Evolutionary conservation across 2,797 vertebrate species (phyloP).

Genomic region (Silurus aristotelis): DNA sequence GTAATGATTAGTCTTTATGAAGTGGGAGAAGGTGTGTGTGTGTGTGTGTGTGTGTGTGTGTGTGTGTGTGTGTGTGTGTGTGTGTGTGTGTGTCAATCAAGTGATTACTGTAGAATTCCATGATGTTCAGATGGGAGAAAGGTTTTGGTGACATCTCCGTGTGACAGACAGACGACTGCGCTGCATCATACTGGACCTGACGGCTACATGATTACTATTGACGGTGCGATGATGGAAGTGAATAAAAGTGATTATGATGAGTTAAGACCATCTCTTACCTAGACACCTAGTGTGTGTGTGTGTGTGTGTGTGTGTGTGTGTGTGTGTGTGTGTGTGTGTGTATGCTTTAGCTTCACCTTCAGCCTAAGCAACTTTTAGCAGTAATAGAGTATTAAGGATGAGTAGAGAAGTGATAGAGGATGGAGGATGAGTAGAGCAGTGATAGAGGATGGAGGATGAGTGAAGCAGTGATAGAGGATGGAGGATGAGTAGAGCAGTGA

Average conservation of each 20-base stretch:
- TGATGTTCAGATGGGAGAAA: no score
- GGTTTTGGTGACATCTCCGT: not conserved
- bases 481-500: no score
- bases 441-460: no score
- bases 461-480: no score
- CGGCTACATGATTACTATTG: conserved; percentile 98
- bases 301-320: conserved; percentile 38
- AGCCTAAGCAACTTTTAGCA: not conserved
- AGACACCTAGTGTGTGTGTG: not conserved
- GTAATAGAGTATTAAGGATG: no score
- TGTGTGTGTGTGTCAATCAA: no score
- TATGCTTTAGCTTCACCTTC: not conserved
- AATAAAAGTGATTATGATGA: conserved; percentile 99
- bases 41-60: conserved; percentile 6
- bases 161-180: conserved; percentile 21
- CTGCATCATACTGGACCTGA: conserved; percentile 66
- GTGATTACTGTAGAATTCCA: no score
- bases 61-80: not conserved
- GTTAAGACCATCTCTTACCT: conserved; percentile 71
- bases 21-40: conserved; percentile 22
- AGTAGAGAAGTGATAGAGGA: no score
- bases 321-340: conserved; percentile 9
- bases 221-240: conserved; percentile 99
- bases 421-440: no score
- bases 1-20: conserved; percentile 38